Percentiles rank a stretch among this genome's conserved stretches.
Conservation (phyloP, 2,797 vertebrate genomes). For the Rhabdophis nuchalis region DNA sequence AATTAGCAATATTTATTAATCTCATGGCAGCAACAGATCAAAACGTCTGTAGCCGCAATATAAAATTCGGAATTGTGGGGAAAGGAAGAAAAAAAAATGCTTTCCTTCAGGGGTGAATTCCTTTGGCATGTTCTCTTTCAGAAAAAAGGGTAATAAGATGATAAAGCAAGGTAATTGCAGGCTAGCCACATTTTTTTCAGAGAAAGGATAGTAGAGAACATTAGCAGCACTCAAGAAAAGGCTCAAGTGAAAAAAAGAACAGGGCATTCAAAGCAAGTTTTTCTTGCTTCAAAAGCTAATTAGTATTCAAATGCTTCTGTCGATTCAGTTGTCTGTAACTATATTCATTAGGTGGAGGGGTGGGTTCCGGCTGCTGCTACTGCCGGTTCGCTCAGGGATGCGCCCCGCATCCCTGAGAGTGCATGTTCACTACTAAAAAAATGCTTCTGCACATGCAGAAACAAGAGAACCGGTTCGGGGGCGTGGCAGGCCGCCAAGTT, state of each 20-base stretch:
- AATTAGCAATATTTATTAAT: conserved; percentile 7
- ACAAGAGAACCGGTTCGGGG: too few relatives aligned
- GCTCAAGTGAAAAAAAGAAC: not conserved
- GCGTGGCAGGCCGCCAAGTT: too few relatives aligned
- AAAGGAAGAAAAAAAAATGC: not conserved
- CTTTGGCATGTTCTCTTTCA: not conserved
- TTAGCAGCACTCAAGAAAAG: not conserved
- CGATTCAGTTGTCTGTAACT: not conserved
- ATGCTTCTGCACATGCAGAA: too few relatives aligned
- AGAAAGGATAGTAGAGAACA: not conserved
- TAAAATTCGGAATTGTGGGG: not conserved
- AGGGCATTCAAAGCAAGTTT: not conserved
- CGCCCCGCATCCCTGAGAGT: too few relatives aligned
- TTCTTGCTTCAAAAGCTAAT: not conserved
- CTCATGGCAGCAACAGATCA: not conserved
- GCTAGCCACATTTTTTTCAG: not conserved
- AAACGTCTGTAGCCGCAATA: not conserved
- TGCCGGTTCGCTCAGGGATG: too few relatives aligned
- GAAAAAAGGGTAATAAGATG: not conserved
- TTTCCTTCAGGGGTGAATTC: not conserved
- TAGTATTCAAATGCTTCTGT: not conserved
- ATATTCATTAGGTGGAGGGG: not conserved
- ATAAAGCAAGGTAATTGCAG: not conserved
- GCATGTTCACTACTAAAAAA: too few relatives aligned
- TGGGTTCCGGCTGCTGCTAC: too few relatives aligned